phyloP scores from a whole-genome alignment of 2,797 vertebrate genomes.

The Adrianichthys oophorus region DNA sequence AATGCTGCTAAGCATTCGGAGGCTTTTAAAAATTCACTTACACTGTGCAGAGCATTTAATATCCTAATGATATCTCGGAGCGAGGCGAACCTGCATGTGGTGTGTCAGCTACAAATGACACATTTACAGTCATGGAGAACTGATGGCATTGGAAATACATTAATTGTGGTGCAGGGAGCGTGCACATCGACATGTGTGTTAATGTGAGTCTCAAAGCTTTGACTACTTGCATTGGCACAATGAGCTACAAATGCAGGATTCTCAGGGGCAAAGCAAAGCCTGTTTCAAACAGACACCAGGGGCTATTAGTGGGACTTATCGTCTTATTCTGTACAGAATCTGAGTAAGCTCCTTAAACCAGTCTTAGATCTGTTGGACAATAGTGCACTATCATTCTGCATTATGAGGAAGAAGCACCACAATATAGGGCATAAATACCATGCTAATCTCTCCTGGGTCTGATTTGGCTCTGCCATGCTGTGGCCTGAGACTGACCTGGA shows the following conservation, averaged over 20 bases:
- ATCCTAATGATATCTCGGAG: slow-evolving; percentile 47
- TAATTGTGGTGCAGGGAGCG: slow-evolving; percentile 14
- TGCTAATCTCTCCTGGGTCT: slow-evolving; percentile 54
- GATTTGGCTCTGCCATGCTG: slow-evolving; percentile 36
- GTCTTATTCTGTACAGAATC: slow-evolving; percentile 64
- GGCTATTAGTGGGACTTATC: slow-evolving; percentile 69
- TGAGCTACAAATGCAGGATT: slow-evolving; percentile 42
- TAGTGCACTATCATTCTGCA: slow-evolving; percentile 48
- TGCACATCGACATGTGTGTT: slow-evolving; percentile 4
- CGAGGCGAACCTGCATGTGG: slow-evolving; percentile 4
- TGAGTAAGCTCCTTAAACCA: slow-evolving; percentile 69
- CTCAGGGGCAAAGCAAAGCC: slow-evolving; percentile 41
- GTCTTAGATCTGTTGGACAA: slow-evolving; percentile 68
- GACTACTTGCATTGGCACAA: slow-evolving; percentile 46
- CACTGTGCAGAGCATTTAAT: slow-evolving; percentile 31
- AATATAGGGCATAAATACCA: slow-evolving; percentile 47
- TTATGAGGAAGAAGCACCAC: slow-evolving; percentile 43
- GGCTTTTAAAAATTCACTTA: slow-evolving; percentile 61
- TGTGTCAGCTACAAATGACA: slow-evolving; percentile 22
- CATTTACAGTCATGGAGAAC: slow-evolving; percentile 33
- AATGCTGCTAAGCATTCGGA: slow-evolving; percentile 55
- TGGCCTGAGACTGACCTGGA: slow-evolving; percentile 42
- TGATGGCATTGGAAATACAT: slow-evolving; percentile 32
- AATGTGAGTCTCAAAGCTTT: slow-evolving; percentile 35
- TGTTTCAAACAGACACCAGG: slow-evolving; percentile 49